Conservation (phyloP, 2,888 invertebrate species). For the Phanerotoma sp. region DNA sequence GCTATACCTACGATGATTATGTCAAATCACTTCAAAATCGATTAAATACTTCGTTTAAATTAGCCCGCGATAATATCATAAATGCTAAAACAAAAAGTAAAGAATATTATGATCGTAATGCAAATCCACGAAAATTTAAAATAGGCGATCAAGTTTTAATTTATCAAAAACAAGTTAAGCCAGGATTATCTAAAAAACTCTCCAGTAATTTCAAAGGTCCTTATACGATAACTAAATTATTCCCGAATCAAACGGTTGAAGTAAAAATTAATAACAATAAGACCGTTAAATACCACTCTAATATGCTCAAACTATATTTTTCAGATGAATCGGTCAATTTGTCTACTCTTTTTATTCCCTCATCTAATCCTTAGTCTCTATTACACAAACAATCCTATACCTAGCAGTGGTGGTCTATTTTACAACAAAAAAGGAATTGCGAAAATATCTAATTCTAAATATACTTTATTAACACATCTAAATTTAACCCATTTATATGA, state of each 20-base stretch:
- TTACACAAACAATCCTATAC: background rate
- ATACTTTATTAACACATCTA: background rate
- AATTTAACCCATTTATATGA: background rate
- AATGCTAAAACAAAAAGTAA: constrained; percentile 35
- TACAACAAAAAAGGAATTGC: constrained; percentile 1
- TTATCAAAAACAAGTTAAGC: too few relatives aligned
- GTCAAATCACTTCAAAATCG: constrained; percentile 31
- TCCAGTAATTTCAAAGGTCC: constrained; percentile 21
- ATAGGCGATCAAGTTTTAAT: too few relatives aligned
- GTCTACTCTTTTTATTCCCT: background rate
- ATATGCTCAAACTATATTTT: constrained; percentile 27
- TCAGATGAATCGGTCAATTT: constrained; percentile 12
- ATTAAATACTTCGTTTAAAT: constrained; percentile 34
- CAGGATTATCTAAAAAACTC: constrained; percentile 4
- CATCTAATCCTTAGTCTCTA: background rate
- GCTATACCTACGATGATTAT: constrained; percentile 41
- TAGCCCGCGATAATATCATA: constrained; percentile 36
- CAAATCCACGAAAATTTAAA: constrained; percentile 25
- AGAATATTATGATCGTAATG: constrained; percentile 32
- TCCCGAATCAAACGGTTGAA: constrained; percentile 19
- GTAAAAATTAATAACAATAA: constrained; percentile 21
- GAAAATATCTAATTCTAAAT: background rate
- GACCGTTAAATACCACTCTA: constrained; percentile 22
- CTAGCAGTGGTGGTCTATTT: constrained; percentile 19
- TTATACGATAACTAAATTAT: constrained; percentile 25